Percentiles rank a stretch among this genome's conserved stretches.
Conservation (phyloP, 1,140 invertebrate species). For the Augochlora pura region DNA sequence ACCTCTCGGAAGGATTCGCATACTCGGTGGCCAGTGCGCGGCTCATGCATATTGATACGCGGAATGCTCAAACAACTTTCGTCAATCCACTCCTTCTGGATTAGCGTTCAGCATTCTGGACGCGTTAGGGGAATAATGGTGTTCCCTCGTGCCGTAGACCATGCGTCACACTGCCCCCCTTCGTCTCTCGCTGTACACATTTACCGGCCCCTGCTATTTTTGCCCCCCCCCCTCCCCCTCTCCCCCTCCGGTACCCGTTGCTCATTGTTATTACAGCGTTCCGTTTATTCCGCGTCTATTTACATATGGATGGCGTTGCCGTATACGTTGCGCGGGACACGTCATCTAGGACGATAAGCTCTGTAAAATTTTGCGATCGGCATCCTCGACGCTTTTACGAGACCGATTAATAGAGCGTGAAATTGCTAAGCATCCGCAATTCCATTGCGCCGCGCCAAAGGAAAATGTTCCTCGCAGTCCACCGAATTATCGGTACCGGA, state of each 20-base stretch:
- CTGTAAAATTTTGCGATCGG: slow-evolving; percentile 33
- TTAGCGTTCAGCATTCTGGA: slow-evolving; percentile 42
- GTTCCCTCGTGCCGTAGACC: slow-evolving; percentile 42
- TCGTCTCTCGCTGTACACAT: slow-evolving; percentile 42
- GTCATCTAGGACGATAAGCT: slow-evolving; percentile 38
- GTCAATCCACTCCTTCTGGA: slow-evolving; percentile 25
- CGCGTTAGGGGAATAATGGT: slow-evolving; percentile 49
- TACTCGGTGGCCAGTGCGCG: not conserved
- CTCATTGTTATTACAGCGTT: slow-evolving; percentile 50
- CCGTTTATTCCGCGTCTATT: slow-evolving; percentile 43
- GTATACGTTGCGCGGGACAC: slow-evolving; percentile 12
- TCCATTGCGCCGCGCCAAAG: not conserved
- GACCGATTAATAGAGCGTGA: slow-evolving; percentile 31
- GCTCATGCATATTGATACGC: slow-evolving; percentile 35
- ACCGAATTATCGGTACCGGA: not conserved
- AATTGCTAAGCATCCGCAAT: slow-evolving; percentile 15
- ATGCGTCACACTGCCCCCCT: slow-evolving; percentile 51
- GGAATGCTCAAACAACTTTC: slow-evolving; percentile 36
- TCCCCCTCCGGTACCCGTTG: not conserved
- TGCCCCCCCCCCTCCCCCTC: not conserved
- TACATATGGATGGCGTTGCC: slow-evolving; percentile 42
- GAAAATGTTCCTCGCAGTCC: not conserved
- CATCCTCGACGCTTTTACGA: slow-evolving; percentile 10
- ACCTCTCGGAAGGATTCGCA: not conserved
- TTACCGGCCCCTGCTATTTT: slow-evolving; percentile 36